phyloP scores from a whole-genome alignment of 30 jellyfish, hydroid and myxozoan genomes.

The Hydractinia symbiolongicarpus region DNA sequence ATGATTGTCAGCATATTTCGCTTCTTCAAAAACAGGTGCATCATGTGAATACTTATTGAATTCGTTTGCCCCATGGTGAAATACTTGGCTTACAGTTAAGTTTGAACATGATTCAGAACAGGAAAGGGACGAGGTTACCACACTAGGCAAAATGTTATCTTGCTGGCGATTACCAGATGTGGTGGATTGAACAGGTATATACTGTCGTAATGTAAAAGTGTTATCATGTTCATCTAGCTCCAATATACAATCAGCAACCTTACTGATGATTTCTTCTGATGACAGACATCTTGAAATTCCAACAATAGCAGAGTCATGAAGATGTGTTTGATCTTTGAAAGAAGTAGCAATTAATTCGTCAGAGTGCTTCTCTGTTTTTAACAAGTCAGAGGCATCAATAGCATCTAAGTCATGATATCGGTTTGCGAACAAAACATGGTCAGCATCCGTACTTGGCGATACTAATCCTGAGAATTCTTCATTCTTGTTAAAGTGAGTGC shows the following conservation, averaged over 20 bases:
- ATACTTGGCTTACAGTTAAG: not conserved
- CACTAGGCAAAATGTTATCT: not conserved
- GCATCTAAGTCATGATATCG: constrained; percentile 10
- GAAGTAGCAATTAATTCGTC: not conserved
- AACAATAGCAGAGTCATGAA: not conserved
- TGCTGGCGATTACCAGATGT: not conserved
- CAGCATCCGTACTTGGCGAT: constrained; percentile 10
- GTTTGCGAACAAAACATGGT: not conserved
- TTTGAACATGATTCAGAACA: not conserved
- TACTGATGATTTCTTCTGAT: constrained; percentile 24
- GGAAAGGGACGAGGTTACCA: not conserved
- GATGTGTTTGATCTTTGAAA: no score
- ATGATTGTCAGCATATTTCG: not conserved
- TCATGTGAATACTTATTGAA: not conserved
- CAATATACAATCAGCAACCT: constrained; percentile 39
- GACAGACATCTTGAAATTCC: constrained; percentile 12
- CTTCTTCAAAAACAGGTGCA: constrained; percentile 9
- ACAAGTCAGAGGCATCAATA: constrained; percentile 18
- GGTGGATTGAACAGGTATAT: not conserved
- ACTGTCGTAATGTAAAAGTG: not conserved
- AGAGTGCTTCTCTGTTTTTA: constrained; percentile 2
- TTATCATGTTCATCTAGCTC: constrained; percentile 26
- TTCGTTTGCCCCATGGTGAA: not conserved
- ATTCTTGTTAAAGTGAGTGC: not conserved
- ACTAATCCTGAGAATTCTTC: constrained; percentile 11